phyloP scores from a whole-genome alignment of 2,888 invertebrate genomes.

The Chesias legatella region DNA sequence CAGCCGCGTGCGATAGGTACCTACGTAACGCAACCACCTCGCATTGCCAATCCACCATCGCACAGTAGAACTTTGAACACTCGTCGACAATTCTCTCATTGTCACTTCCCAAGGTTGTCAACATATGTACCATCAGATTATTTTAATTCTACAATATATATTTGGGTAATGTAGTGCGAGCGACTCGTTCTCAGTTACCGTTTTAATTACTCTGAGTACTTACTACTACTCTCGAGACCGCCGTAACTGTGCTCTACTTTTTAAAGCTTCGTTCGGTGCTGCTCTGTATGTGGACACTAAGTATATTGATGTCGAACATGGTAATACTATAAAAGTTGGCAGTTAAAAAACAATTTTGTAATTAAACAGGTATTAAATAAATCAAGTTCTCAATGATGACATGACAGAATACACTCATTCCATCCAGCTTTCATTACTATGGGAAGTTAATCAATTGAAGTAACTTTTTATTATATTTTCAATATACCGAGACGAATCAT shows the following conservation, averaged over 20 bases:
- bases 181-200: conserved; percentile 3
- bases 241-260: conserved; percentile 1
- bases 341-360: not conserved
- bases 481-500: conserved; percentile 17
- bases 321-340: not conserved
- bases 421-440: conserved; percentile 12
- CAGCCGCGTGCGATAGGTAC: conserved; percentile 40
- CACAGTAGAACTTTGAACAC: conserved; percentile 38
- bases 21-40: conserved; percentile 62
- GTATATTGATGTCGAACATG: not conserved
- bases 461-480: conserved; percentile 20
- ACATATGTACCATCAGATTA: conserved; percentile 43
- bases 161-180: conserved; percentile 9
- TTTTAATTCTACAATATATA: conserved; percentile 31
- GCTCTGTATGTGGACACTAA: no score
- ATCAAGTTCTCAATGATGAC: conserved; percentile 12
- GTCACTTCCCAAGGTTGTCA: conserved; percentile 45
- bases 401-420: conserved; percentile 6
- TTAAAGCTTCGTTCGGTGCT: no score
- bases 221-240: not conserved
- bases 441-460: conserved; percentile 18
- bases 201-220: conserved; percentile 3
- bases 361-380: not conserved
- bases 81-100: conserved; percentile 49
- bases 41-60: conserved; percentile 60